Percentiles rank a stretch among this genome's conserved stretches.
These are phyloP conservation scores for Limenitis arthemis DNA, from an alignment of 2,888 invertebrate species.

Conservation along the genomic window DNA sequence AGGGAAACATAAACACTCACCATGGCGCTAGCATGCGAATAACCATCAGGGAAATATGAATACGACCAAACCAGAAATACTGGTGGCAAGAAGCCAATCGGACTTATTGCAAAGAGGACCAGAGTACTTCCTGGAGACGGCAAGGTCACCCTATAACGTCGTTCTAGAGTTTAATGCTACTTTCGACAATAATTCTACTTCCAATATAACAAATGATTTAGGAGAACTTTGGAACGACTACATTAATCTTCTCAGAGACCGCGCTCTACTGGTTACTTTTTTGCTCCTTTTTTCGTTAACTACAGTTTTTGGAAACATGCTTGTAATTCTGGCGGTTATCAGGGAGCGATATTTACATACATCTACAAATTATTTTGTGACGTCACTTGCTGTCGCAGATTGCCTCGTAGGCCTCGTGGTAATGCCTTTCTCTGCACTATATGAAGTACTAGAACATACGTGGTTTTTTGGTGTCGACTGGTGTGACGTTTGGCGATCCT, in stretches of 20 bases:
- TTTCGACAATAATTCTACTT: conserved; percentile 41
- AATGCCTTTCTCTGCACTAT: conserved; percentile 96
- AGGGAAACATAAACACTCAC: conserved; percentile 63
- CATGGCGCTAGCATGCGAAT: conserved; percentile 60
- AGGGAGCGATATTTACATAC: conserved; percentile 95
- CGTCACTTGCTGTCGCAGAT: conserved; percentile 96
- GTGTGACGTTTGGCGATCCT: conserved; percentile 98
- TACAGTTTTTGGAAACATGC: conserved; percentile 94
- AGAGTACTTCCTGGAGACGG: conserved; percentile 43
- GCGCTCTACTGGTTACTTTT: conserved; percentile 84
- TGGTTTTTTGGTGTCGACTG: conserved; percentile 97
- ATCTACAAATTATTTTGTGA: conserved; percentile 97
- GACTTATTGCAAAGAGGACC: conserved; percentile 49
- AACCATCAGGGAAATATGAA: conserved; percentile 63
- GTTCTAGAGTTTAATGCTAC: conserved; percentile 49
- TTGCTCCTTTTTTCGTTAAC: conserved; percentile 90
- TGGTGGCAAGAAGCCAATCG: conserved; percentile 61
- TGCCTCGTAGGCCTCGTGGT: conserved; percentile 96
- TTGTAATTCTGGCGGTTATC: conserved; percentile 94
- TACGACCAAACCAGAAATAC: conserved; percentile 49
- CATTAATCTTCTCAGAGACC: conserved; percentile 71
- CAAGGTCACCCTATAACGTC: conserved; percentile 39
- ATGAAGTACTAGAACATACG: conserved; percentile 89
- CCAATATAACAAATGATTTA: conserved; percentile 42
- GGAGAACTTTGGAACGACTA: conserved; percentile 61